Percentiles rank a stretch among this genome's conserved stretches.
Conservation (phyloP, 2,888 invertebrate genomes). For the Meghimatium bilineatum region DNA sequence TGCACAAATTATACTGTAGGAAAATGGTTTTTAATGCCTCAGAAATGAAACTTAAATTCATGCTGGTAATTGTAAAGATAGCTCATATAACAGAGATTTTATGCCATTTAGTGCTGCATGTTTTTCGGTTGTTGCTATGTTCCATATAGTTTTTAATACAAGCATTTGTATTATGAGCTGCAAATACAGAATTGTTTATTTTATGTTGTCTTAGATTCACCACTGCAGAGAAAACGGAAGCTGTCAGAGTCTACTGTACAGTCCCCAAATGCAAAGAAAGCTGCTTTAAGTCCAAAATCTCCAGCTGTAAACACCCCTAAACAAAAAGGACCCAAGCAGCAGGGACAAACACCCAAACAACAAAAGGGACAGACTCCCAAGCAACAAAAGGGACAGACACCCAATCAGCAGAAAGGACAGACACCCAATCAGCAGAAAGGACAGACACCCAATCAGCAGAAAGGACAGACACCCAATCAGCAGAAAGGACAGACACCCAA, state of each 20-base stretch:
- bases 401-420: constrained; percentile 21
- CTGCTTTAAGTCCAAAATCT: constrained; percentile 22
- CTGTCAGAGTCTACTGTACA: constrained; percentile 24
- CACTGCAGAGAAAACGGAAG: constrained; percentile 23
- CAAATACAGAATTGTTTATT: background rate
- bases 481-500: constrained; percentile 6
- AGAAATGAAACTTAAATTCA: no score
- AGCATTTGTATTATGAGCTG: background rate
- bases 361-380: constrained; percentile 17
- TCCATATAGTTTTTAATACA: no score
- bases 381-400: constrained; percentile 21
- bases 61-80: no score
- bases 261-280: background rate
- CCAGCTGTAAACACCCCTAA: background rate
- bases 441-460: constrained; percentile 5
- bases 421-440: constrained; percentile 21
- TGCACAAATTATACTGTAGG: no score
- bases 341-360: constrained; percentile 15
- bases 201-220: background rate
- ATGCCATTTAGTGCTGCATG: no score
- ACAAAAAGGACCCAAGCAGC: background rate
- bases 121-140: no score
- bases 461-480: constrained; percentile 10
- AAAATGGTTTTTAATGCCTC: no score
- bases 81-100: no score